phyloP scores from a whole-genome alignment of 2,888 invertebrate genomes.

The Pantelozetes paolii region DNA sequence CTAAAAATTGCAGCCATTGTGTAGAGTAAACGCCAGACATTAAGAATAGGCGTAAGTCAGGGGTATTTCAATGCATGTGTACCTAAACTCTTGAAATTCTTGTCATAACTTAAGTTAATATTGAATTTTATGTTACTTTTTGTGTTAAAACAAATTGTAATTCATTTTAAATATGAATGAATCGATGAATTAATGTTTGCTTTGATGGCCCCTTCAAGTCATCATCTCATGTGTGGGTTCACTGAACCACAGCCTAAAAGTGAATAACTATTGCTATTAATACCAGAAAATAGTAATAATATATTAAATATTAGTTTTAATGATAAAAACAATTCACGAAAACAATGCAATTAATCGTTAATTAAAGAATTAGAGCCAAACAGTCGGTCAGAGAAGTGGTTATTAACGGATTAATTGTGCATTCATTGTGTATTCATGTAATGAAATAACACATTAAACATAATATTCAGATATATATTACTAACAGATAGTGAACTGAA shows the following conservation, averaged over 20 bases:
- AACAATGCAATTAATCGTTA: conserved; percentile 13
- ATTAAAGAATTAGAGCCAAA: conserved; percentile 26
- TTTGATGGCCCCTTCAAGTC: no score
- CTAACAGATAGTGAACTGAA: neutral
- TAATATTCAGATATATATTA: neutral
- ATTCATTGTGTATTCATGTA: conserved; percentile 15
- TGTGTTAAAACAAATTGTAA: no score
- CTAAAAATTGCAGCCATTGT: neutral
- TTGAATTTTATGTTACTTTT: no score
- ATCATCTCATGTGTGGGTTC: neutral
- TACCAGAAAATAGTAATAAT: no score
- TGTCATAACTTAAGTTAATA: no score
- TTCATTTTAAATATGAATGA: no score
- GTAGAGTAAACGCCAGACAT: neutral
- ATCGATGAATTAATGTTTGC: no score
- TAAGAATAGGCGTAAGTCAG: no score
- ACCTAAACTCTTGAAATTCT: no score
- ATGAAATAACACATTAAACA: conserved; percentile 13
- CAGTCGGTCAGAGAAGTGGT: neutral
- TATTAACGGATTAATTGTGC: conserved; percentile 13
- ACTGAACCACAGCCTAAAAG: neutral
- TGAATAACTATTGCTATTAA: neutral
- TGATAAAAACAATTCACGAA: neutral
- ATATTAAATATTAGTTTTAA: no score
- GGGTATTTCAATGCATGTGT: no score